These are phyloP conservation scores for Andrena fulva DNA, from an alignment of 2,888 invertebrate genomes.

Conservation along the genomic window DNA sequence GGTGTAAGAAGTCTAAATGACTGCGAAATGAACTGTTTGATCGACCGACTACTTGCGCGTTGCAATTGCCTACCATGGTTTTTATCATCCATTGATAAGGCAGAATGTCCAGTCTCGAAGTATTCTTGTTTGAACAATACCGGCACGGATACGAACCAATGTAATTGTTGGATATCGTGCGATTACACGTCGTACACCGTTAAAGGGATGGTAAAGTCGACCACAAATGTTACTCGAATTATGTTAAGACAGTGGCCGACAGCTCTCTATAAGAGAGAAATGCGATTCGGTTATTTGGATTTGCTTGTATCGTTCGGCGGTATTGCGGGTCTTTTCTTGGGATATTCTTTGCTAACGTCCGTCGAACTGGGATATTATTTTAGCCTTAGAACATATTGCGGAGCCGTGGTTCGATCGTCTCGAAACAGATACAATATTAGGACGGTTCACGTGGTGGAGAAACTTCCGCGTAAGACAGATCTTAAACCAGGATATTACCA, in stretches of 20 bases:
- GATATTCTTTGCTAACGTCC: conserved; percentile 91
- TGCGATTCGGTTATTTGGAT: conserved; percentile 94
- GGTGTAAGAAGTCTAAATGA: conserved; percentile 64
- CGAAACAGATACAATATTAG: conserved; percentile 49
- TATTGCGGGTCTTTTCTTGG: conserved; percentile 88
- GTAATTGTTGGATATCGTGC: conserved; percentile 91
- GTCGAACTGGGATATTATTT: conserved; percentile 93
- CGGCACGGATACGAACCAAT: conserved; percentile 87
- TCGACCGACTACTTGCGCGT: conserved; percentile 27
- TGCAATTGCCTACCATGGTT: conserved; percentile 78
- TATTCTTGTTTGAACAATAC: conserved; percentile 86
- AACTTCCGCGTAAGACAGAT: conserved; percentile 10
- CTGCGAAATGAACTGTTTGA: conserved; percentile 64
- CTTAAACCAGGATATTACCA: conserved; percentile 34
- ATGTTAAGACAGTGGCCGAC: conserved; percentile 87
- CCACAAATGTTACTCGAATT: conserved; percentile 33
- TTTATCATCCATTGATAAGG: conserved; percentile 15
- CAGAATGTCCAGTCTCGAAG: conserved; percentile 62
- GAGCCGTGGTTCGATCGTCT: conserved; percentile 71
- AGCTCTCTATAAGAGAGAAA: conserved; percentile 92
- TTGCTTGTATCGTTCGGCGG: conserved; percentile 88
- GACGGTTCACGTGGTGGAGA: conserved; percentile 46
- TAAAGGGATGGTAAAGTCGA: conserved; percentile 88
- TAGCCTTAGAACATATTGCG: conserved; percentile 89
- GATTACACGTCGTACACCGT: conserved; percentile 91